phyloP scores from a whole-genome alignment of 2,113 vertebrate genomes.

The Nothocercus julius region DNA sequence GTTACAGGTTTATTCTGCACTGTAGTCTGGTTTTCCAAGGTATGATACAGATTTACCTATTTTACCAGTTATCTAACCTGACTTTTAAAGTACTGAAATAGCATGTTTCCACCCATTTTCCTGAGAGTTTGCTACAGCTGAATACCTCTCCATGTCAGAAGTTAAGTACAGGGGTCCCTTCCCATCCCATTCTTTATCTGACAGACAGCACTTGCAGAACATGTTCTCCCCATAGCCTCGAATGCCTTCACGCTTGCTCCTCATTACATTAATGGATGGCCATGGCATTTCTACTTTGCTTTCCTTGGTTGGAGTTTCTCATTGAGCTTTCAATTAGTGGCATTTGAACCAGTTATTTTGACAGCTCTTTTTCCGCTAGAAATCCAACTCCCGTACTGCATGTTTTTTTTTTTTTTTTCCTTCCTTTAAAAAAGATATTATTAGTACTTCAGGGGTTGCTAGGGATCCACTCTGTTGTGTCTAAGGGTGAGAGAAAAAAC shows the following conservation, averaged over 20 bases:
- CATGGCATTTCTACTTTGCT: not conserved
- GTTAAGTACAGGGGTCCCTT: not conserved
- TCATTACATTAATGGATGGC: not conserved
- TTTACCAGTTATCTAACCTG: not conserved
- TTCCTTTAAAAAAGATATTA: not conserved
- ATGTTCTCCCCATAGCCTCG: not conserved
- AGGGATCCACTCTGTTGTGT: not conserved
- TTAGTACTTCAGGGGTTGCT: slow-evolving; percentile 41
- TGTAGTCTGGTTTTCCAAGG: not conserved
- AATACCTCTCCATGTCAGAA: not conserved
- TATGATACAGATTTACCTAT: not conserved
- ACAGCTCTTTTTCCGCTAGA: slow-evolving; percentile 41
- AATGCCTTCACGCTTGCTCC: not conserved
- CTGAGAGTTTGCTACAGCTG: not conserved
- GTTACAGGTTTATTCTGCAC: not conserved
- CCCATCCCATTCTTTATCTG: not conserved
- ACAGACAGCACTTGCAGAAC: not conserved
- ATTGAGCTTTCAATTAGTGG: slow-evolving; percentile 49
- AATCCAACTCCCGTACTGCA: slow-evolving; percentile 37
- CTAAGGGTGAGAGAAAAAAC: not conserved
- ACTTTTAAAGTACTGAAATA: not conserved
- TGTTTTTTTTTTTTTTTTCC: slow-evolving; percentile 6
- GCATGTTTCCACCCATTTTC: not conserved
- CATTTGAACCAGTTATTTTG: slow-evolving; percentile 55
- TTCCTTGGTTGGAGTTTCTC: not conserved